These are phyloP conservation scores for Petroica traversi DNA, from an alignment of 2,113 vertebrate genomes.

Conservation along the genomic window DNA sequence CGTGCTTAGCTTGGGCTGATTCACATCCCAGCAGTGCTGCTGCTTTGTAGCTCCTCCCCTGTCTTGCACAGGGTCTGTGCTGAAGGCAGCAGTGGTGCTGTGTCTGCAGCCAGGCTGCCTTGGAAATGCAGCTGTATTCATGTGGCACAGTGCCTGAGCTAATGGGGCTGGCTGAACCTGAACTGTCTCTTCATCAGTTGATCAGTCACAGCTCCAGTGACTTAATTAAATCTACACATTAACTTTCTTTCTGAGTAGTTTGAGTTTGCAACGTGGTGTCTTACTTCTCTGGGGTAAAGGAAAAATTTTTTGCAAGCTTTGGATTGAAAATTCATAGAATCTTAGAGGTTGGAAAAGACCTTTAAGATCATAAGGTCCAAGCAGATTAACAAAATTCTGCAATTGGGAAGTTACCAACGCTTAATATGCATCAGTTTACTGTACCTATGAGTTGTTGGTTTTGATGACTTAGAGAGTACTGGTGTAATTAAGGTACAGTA, in stretches of 20 bases:
- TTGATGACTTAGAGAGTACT: background rate
- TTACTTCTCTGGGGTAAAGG: background rate
- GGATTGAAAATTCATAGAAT: background rate
- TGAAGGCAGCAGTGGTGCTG: background rate
- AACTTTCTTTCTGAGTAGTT: background rate
- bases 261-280: background rate
- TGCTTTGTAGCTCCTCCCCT: background rate
- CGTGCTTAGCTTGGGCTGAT: background rate
- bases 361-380: background rate
- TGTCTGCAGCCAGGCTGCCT: background rate
- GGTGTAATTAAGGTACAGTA: background rate
- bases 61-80: background rate
- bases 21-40: background rate
- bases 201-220: background rate
- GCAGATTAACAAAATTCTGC: background rate
- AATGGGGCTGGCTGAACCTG: background rate
- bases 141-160: background rate
- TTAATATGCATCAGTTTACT: background rate
- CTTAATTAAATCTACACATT: background rate
- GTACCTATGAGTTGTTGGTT: background rate
- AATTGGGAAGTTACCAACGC: background rate
- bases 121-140: background rate
- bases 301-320: background rate
- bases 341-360: background rate
- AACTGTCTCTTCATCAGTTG: background rate